Evolutionary conservation across 2,113 vertebrate genomes (phyloP), one percentile per base, ranked within the genome.

Genomic region (Pluvialis apricaria): DNA sequence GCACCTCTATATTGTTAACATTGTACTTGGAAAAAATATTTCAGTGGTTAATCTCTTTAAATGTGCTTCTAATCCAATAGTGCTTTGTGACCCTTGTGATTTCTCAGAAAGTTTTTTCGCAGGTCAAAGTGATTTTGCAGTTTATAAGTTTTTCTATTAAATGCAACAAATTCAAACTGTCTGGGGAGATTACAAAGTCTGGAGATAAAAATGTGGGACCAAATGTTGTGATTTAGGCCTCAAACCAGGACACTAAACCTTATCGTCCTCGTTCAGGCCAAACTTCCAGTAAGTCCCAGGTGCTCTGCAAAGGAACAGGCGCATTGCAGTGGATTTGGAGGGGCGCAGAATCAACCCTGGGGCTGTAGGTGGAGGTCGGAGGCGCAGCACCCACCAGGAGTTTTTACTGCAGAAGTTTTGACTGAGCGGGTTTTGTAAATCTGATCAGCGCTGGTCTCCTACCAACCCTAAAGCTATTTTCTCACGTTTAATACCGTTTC

Each of bases 71-170:
- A 45, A 25, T 28, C 24, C 40, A 10, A 10, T 52, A 36, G 72
- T 8, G 16, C 11, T 38, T 58, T 28, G 26, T 60, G 42, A 32
- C 64, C 21, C 44, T 11, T 18, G 40, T 9, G 55, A 6, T 42
- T 45, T 54, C 68, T 55, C 79, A 54, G 16, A 32, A 36, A 26
- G 16, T 26, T 10, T 0, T 12, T 62, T 0, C 2, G 15, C 13
- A 60, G 19, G 11, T 24, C 68, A 58, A 42, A 52, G 34, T 38
- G 32, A 21, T 49, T 71, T 26, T 62, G 47, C 36, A 25, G 34
- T 57, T 80, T 57, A 0, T 13, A 6, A 20, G 20, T 21, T 83
- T 77, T 83, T 51, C 1, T 91, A 6, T 68, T 65, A 73, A 94
- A 71, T 20, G 1, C 5, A 44, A 60, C 66, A 61, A 60, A 88